Percentiles rank a stretch among this genome's conserved stretches.
Evolutionary conservation across 2,888 invertebrate species (phyloP).

Genomic region (Nomada ferruginata): DNA sequence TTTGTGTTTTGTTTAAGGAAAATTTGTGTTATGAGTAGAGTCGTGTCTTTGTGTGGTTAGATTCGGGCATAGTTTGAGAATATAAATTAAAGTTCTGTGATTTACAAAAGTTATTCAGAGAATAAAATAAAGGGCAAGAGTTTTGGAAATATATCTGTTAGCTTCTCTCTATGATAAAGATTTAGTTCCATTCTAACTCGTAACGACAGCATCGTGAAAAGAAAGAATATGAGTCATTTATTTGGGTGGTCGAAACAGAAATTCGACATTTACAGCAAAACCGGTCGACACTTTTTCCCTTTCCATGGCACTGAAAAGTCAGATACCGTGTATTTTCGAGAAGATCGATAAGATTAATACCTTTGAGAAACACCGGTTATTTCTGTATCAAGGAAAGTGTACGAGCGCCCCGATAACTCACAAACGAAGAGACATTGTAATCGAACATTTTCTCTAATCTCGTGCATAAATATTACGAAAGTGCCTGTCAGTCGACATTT

Average conservation of each 20-base stretch:
- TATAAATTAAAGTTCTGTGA: too few species aligned
- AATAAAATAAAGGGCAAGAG: too few species aligned
- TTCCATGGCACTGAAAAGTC: neutral
- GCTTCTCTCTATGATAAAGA: too few species aligned
- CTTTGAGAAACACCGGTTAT: slow-evolving; percentile 1
- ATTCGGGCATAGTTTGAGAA: too few species aligned
- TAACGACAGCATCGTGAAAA: neutral
- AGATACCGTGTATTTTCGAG: neutral
- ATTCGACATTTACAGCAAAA: neutral
- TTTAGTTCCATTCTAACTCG: too few species aligned
- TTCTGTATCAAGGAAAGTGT: neutral
- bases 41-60: too few species aligned
- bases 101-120: too few species aligned
- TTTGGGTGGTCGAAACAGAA: neutral
- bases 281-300: slow-evolving; percentile 5
- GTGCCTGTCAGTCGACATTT: neutral
- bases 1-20: neutral
- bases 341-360: slow-evolving; percentile 1
- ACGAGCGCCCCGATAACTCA: neutral
- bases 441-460: neutral
- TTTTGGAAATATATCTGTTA: too few species aligned
- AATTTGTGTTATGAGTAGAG: too few species aligned
- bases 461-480: neutral
- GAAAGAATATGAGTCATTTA: neutral
- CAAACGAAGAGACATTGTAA: slow-evolving; percentile 9